These are phyloP conservation scores for Megatriorchis doriae DNA, from an alignment of 2,113 vertebrate genomes.

Conservation along the genomic window DNA sequence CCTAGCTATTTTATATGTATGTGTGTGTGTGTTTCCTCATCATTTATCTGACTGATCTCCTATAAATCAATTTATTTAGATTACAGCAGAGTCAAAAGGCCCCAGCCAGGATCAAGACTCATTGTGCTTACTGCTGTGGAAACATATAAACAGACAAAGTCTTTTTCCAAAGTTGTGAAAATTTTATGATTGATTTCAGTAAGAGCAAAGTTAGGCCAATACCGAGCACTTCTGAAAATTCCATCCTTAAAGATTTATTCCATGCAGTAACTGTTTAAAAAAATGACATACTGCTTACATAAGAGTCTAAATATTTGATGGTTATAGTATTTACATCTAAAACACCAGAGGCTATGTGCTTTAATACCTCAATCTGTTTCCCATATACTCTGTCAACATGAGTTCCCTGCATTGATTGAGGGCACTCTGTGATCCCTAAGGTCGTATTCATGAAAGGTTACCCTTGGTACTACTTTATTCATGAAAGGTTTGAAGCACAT, in stretches of 20 bases:
- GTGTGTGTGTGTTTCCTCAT: not conserved
- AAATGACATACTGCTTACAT: slow-evolving; percentile 56
- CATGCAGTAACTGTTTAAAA: slow-evolving; percentile 59
- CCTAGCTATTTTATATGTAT: not conserved
- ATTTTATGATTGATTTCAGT: slow-evolving; percentile 59
- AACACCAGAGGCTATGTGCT: slow-evolving; percentile 57
- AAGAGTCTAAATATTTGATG: slow-evolving; percentile 66
- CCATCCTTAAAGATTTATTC: slow-evolving; percentile 64
- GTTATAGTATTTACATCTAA: slow-evolving; percentile 64
- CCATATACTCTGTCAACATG: slow-evolving; percentile 60
- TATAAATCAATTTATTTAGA: slow-evolving; percentile 53
- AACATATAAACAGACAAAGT: slow-evolving; percentile 32
- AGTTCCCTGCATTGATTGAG: slow-evolving; percentile 48
- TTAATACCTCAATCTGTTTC: slow-evolving; percentile 64
- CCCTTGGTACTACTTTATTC: slow-evolving; percentile 38
- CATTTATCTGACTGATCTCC: slow-evolving; percentile 23
- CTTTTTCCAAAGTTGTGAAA: slow-evolving; percentile 42
- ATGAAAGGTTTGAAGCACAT: slow-evolving; percentile 1
- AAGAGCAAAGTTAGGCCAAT: slow-evolving; percentile 50
- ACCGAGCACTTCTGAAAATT: slow-evolving; percentile 48
- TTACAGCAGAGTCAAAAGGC: slow-evolving; percentile 34
- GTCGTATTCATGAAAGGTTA: slow-evolving; percentile 58
- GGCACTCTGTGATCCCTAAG: slow-evolving; percentile 34
- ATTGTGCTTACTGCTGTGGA: slow-evolving; percentile 27
- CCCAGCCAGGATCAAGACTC: slow-evolving; percentile 21